These are phyloP conservation scores for Staurois parvus DNA, from an alignment of 2,797 vertebrate genomes.

Conservation along the genomic window DNA sequence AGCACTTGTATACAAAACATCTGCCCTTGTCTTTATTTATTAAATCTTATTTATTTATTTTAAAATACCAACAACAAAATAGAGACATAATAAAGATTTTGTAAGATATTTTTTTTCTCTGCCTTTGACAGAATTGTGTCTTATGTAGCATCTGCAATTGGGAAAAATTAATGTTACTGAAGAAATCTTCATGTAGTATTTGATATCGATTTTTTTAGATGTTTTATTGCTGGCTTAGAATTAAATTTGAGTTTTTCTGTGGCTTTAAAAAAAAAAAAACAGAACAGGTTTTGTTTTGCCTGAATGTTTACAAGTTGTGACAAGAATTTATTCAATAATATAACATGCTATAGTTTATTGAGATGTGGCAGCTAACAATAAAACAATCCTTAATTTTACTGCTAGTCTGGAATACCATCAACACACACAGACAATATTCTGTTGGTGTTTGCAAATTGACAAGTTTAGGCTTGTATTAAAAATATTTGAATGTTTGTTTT, in stretches of 20 bases:
- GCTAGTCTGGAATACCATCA: background rate
- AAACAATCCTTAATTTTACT: background rate
- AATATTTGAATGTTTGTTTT: background rate
- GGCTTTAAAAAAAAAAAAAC: conserved; percentile 36
- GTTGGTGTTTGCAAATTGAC: background rate
- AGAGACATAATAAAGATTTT: conserved; percentile 10
- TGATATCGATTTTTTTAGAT: conserved; percentile 51
- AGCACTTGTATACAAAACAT: background rate
- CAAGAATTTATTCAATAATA: conserved; percentile 36
- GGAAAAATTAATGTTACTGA: conserved; percentile 32
- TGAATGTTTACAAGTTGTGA: conserved; percentile 40
- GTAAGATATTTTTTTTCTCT: background rate
- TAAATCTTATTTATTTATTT: background rate
- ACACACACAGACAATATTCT: background rate
- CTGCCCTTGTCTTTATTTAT: background rate
- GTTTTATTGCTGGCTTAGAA: conserved; percentile 36
- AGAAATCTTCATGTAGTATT: conserved; percentile 47
- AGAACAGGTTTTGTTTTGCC: conserved; percentile 35
- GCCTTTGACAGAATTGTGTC: conserved; percentile 8
- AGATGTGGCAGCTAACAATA: conserved; percentile 14
- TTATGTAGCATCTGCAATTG: conserved; percentile 13
- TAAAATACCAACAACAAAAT: background rate
- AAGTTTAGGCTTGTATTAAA: conserved; percentile 3
- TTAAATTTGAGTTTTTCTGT: conserved; percentile 12
- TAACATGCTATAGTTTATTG: conserved; percentile 35